These are phyloP conservation scores for Callorhinus ursinus DNA, from an alignment of 2,113 vertebrate species.

Conservation along the genomic window DNA sequence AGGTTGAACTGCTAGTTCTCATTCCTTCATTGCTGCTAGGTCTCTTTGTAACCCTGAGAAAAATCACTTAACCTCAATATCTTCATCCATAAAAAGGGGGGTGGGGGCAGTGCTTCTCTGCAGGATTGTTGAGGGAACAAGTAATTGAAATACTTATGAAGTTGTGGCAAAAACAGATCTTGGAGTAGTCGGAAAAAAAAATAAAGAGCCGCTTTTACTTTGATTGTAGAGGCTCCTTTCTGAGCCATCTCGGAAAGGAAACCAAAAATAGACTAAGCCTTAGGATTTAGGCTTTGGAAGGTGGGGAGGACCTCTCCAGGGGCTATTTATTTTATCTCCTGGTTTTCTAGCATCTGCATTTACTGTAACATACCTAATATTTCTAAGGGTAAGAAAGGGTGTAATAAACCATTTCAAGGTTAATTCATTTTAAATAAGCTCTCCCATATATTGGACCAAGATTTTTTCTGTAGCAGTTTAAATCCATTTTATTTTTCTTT, in stretches of 20 bases:
- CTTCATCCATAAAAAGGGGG: conserved; percentile 73
- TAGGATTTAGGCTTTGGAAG: not conserved
- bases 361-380: not conserved
- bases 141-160: conserved; percentile 81
- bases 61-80: conserved; percentile 82
- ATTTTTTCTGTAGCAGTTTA: not conserved
- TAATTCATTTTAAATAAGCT: conserved; percentile 61
- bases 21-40: conserved; percentile 64
- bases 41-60: conserved; percentile 81
- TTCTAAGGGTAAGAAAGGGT: not conserved
- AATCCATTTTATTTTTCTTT: not conserved
- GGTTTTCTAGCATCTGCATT: conserved; percentile 33
- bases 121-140: conserved; percentile 66
- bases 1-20: conserved; percentile 68
- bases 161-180: conserved; percentile 75
- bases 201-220: conserved; percentile 56
- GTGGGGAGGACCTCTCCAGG: not conserved
- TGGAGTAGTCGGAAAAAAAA: conserved; percentile 28
- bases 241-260: conserved; percentile 37
- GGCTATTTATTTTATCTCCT: conserved; percentile 36
- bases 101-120: conserved; percentile 59
- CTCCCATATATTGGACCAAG: not conserved
- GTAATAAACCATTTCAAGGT: conserved; percentile 23
- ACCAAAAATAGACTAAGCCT: conserved; percentile 47
- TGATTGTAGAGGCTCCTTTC: conserved; percentile 51